Evolutionary conservation across 2,113 vertebrate species (phyloP).

Genomic region (Rhabdornis inornatus): DNA sequence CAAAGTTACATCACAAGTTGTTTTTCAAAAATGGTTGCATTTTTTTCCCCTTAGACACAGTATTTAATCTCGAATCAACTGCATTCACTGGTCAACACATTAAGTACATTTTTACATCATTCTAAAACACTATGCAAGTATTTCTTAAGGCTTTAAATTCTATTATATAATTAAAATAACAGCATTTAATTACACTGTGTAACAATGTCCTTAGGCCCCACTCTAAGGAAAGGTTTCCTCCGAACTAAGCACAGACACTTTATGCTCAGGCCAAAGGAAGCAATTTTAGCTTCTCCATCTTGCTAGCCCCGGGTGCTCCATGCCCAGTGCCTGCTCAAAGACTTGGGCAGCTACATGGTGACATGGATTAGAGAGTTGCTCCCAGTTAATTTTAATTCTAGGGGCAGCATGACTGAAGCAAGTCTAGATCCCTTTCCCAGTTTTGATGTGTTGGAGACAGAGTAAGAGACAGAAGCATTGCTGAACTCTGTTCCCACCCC

Average conservation of each 20-base stretch:
- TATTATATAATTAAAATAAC: not conserved
- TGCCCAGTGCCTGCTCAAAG: not conserved
- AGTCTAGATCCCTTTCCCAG: not conserved
- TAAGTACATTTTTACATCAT: not conserved
- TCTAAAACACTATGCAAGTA: not conserved
- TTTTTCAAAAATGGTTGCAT: not conserved
- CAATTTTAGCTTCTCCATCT: not conserved
- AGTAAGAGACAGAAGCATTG: not conserved
- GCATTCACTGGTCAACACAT: not conserved
- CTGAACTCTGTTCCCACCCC: not conserved
- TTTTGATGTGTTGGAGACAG: not conserved
- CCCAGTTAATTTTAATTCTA: not conserved
- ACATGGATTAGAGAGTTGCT: not conserved
- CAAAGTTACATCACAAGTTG: not conserved
- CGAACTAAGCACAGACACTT: not conserved
- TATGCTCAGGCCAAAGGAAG: not conserved
- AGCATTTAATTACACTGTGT: not conserved
- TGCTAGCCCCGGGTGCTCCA: not conserved
- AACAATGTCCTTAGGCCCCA: not conserved
- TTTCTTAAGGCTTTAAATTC: not conserved
- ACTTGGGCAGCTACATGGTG: rapidly evolving
- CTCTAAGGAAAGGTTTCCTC: not conserved
- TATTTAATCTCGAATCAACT: not conserved
- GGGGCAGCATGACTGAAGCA: not conserved
- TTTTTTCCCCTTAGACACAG: not conserved